Conservation (phyloP, 2,113 vertebrate species). For the Phaethon lepturus region DNA sequence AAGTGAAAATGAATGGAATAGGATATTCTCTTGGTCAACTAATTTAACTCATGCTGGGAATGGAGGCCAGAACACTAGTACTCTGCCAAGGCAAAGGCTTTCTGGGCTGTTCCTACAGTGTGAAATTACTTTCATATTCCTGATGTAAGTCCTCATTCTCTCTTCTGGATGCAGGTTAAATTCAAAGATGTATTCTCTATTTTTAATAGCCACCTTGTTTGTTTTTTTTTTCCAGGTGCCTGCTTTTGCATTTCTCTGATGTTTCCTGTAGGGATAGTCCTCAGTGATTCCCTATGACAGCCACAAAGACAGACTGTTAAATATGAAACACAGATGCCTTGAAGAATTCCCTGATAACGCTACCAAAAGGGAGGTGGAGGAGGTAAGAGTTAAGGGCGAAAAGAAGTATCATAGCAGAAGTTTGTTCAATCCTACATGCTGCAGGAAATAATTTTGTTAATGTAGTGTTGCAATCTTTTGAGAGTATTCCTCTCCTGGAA, state of each 20-base stretch:
- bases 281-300: neutral
- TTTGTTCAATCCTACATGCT: neutral
- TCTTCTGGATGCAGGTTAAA: neutral
- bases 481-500: neutral
- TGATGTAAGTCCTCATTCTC: neutral
- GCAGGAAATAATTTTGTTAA: neutral
- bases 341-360: neutral
- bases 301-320: slow-evolving; percentile 27
- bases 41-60: neutral
- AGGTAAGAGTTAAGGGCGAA: neutral
- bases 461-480: neutral
- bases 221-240: neutral
- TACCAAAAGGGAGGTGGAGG: slow-evolving; percentile 1
- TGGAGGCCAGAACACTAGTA: neutral
- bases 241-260: neutral
- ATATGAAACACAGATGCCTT: slow-evolving; percentile 40
- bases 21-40: neutral
- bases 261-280: neutral
- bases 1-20: neutral
- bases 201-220: neutral
- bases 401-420: neutral
- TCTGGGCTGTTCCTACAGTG: neutral
- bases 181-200: neutral
- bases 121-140: slow-evolving; percentile 11
- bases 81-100: neutral